Percentiles rank a stretch among this genome's conserved stretches.
Conservation (phyloP, 2,797 vertebrate species). For the Jordanella pulchra region DNA sequence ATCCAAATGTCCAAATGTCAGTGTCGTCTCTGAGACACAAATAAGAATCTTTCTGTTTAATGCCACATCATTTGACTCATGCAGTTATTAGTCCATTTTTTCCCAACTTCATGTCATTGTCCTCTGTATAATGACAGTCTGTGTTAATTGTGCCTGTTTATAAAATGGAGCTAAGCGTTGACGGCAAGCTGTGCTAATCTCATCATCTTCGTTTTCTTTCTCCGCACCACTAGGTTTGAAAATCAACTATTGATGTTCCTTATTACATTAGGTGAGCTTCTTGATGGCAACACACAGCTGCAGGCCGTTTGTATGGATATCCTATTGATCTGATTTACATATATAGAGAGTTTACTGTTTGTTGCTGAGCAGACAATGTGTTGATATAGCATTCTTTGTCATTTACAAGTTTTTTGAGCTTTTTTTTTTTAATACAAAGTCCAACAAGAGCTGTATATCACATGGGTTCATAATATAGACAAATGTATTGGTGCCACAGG, state of each 20-base stretch:
- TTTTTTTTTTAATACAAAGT: constrained; percentile 6
- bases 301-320: constrained; percentile 81
- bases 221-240: constrained; percentile 79
- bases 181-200: constrained; percentile 79
- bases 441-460: constrained; percentile 26
- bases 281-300: constrained; percentile 80
- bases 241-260: constrained; percentile 85
- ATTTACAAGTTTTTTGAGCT: constrained; percentile 39
- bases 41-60: constrained; percentile 57
- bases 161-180: constrained; percentile 69
- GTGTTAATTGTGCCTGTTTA: constrained; percentile 80
- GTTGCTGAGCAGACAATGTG: constrained; percentile 72
- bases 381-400: constrained; percentile 65
- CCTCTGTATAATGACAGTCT: constrained; percentile 75
- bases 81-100: constrained; percentile 76
- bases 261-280: constrained; percentile 78
- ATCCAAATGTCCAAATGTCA: constrained; percentile 64
- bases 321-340: constrained; percentile 85
- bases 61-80: constrained; percentile 67
- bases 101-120: constrained; percentile 72
- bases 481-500: not conserved
- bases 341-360: constrained; percentile 78
- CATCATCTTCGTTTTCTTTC: constrained; percentile 77
- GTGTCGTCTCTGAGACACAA: constrained; percentile 64
- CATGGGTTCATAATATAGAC: not conserved